Base-by-base conservation (phyloP, 2,113 vertebrate species). In the Phyllopteryx taeniolatus region DNA sequence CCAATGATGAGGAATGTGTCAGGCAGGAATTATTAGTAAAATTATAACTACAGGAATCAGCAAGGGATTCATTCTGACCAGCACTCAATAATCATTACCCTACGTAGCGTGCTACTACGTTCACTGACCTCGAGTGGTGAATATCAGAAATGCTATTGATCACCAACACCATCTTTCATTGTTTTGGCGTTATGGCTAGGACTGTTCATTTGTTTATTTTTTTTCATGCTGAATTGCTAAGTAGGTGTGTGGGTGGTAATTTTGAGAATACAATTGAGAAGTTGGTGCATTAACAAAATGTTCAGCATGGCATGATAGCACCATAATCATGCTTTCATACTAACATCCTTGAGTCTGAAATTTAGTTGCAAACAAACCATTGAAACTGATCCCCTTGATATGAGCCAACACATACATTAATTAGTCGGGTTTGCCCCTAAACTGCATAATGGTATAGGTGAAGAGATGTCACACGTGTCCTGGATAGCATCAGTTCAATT, bases 61-160 rank as follows among this genome's bases (percentile, higher is more conserved):
- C 61, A 67, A 63, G 76, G 64, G 72, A 85, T 88, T 85, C 66
- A 63, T 83, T 77, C 69, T 70, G 77, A 78, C 71, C 79, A 68
- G 64, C 75, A 68, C 80, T 82, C 79, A 76, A 78, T 90, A 85
- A 86, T 87, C 85, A 88, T 87, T 87, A 88, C 73, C 83, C 83
- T 79, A 78, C 78, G 60, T 73, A 76, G 62, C 68, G 69, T 51
- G 65, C 71, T 76, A 78, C 78, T 31, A 71, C 79, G 87, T 83
- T 86, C 81, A 71, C 78, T 61, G 81, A 88, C 87, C 87, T 79
- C 64, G 51, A 83, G 75, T 71, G 71, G 82, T 85, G 84, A 86
- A 83, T 86, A 66, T 70, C 81, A 86, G 79, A 85, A 75, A 79
- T 19, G 43, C 73, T 90, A 87, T 91, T 85, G 88, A 90, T 91